Base-by-base conservation (phyloP, 2,888 invertebrate species). In the Megalurothrips usitatus region DNA sequence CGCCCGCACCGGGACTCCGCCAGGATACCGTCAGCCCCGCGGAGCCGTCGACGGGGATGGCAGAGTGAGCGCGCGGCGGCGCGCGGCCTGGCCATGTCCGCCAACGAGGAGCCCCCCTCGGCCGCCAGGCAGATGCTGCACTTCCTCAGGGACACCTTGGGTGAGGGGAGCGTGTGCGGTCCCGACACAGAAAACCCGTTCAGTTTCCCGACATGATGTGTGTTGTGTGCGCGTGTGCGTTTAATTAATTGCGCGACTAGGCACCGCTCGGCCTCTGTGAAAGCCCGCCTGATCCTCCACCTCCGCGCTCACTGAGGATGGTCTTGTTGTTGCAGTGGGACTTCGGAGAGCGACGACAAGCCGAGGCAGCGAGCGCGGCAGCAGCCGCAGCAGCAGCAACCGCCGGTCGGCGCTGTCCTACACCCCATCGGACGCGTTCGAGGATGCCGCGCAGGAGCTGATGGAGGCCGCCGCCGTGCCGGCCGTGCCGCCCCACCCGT, bases 401-500 rank as follows among this genome's bases (percentile, higher is more conserved):
- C 68, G 68, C 9, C 68, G 68, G 23, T 26, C 68, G 9, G 12
- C 23, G 68, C 68, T 75, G 68, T 26, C 68, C 68, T 8, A 43
- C 34, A 43, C 34, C 34, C 34, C 34, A 43, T 43, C 26, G 26
- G 23, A 23, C 8, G 68, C 68, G 58, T 58, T 58, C 26, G 68
- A 75, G 68, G 68, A 75, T 75, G 68, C 68, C 68, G 68, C 26
- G 26, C 23, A 75, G 68, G 68, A 75, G 68, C 68, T 75, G 68
- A 75, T 75, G 68, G 68, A 23, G 23, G 10, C 68, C 68, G 26
- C 10, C 68, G 68, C 68, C 68, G 68, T 26, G 68, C 68, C 68
- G 23, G 12, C 58, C 6, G 34, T 43, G 2, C 23, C 68, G 26
- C 26, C 68, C 68, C 68, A 75, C 68, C 23, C 34, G 58, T 17